Evolutionary conservation across 2,888 invertebrate genomes (phyloP).

Genomic region (Ophion ventricosus): DNA sequence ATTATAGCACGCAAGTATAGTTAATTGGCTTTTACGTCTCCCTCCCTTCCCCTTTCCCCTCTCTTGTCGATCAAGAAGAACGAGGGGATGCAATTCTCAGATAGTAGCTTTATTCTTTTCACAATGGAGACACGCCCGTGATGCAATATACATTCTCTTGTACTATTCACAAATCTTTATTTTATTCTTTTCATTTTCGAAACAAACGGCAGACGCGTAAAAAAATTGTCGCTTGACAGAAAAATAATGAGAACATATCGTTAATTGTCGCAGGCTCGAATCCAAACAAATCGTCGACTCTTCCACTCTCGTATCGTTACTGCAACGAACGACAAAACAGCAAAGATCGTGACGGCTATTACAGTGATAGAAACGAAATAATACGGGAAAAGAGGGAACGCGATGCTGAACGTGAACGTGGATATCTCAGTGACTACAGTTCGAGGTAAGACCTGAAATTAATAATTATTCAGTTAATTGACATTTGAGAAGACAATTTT

Average conservation of each 20-base stretch:
- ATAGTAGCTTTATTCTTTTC: conserved; percentile 59
- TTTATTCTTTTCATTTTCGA: background rate
- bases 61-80: conserved; percentile 44
- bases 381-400: conserved; percentile 89
- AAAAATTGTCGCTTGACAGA: conserved; percentile 14
- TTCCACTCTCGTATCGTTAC: conserved; percentile 91
- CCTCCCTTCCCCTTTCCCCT: conserved; percentile 33
- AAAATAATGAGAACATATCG: conserved; percentile 34
- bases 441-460: conserved; percentile 85
- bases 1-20: conserved; percentile 65
- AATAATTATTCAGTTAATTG: background rate
- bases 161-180: background rate
- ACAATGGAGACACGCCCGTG: conserved; percentile 60
- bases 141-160: conserved; percentile 14
- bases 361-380: conserved; percentile 94
- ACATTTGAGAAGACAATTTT: background rate
- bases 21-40: conserved; percentile 65
- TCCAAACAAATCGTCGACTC: conserved; percentile 92
- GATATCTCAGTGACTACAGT: conserved; percentile 92
- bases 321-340: conserved; percentile 85
- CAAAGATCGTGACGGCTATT: conserved; percentile 92
- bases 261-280: conserved; percentile 85
- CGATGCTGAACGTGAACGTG: conserved; percentile 87
- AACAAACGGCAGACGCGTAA: background rate
- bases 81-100: conserved; percentile 57